These are phyloP conservation scores for Drosophila crucigera DNA, from an alignment of 2,888 invertebrate genomes.

Conservation along the genomic window DNA sequence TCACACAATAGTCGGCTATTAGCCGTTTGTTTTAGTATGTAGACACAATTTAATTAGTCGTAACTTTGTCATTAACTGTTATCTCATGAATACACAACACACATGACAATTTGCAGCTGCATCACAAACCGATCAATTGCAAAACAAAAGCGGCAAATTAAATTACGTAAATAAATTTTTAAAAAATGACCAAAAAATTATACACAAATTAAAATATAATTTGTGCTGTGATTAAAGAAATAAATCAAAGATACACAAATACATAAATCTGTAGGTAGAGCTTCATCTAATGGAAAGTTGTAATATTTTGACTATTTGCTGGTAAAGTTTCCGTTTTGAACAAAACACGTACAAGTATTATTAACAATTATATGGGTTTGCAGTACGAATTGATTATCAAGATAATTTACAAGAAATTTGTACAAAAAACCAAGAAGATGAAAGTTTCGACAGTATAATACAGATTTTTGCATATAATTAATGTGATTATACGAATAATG, in stretches of 20 bases:
- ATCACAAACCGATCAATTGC: constrained; percentile 20
- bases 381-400: neutral
- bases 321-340: neutral
- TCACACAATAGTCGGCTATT: constrained; percentile 64
- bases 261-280: neutral
- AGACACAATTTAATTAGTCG: constrained; percentile 68
- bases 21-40: constrained; percentile 48
- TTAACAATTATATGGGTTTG: constrained; percentile 4
- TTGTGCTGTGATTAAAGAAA: neutral
- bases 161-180: constrained; percentile 55
- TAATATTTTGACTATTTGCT: neutral
- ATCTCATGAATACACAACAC: constrained; percentile 60
- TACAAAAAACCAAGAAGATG: neutral
- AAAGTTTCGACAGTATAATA: constrained; percentile 1
- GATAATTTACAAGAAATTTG: neutral
- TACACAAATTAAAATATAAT: constrained; percentile 2
- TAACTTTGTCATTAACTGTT: constrained; percentile 60
- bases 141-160: constrained; percentile 38
- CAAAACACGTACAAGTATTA: constrained; percentile 8
- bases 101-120: constrained; percentile 50
- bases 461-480: neutral
- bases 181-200: constrained; percentile 2
- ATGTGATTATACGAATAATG: neutral
- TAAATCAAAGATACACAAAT: neutral
- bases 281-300: constrained; percentile 17